Evolutionary conservation across 1,140 invertebrate species (phyloP), one percentile per base, ranked within the genome.

Genomic region (Ganaspis sp.): DNA sequence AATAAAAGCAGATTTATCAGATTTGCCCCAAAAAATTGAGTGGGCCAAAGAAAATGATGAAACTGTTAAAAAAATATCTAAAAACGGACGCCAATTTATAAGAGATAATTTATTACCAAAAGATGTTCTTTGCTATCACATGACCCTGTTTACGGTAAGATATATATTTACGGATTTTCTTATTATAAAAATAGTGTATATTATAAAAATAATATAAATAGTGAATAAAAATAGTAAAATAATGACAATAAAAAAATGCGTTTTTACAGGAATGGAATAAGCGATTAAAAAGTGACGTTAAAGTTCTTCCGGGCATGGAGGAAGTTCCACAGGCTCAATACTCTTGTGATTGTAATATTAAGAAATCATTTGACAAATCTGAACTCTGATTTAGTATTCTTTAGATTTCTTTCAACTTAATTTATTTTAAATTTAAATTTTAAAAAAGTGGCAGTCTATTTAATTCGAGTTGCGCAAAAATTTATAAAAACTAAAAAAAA

Each of bases 61-160:
- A 11, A 89, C 95, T 91, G 96, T 94, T 3, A 86, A 93, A 79
- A 87, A 92, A 79, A 98, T 99, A 78, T 93, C 94, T 0, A 88
- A 88, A 86, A 94, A 94, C 88, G 96, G 94, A 34, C 93, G 93
- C 80, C 87, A 94, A 79, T 98, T 95, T 93, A 94, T 94, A 12
- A 93, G 94, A 83, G 92, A 96, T 64, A 93, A 98, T 92, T 92
- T 99, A 70, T 90, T 98, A 85, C 97, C 98, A 9, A 93, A 95
- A 76, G 92, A 99, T 89, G 94, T 99, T 49, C 95, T 97, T 87
- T 99, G 98, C 87, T 99, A 99, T 90, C 95, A 99, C 92, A 94
- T 94, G 38, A 89, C 94, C 75, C 91, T 98, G 64, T 95, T 99
- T 82, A 91, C 95, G 83, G 95, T 96, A 89, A 90, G 88, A 87